A percentile compares a stretch with the other conserved stretches of the same genome.
Conservation (phyloP, 2,113 vertebrate species). For the Helogale parvula region DNA sequence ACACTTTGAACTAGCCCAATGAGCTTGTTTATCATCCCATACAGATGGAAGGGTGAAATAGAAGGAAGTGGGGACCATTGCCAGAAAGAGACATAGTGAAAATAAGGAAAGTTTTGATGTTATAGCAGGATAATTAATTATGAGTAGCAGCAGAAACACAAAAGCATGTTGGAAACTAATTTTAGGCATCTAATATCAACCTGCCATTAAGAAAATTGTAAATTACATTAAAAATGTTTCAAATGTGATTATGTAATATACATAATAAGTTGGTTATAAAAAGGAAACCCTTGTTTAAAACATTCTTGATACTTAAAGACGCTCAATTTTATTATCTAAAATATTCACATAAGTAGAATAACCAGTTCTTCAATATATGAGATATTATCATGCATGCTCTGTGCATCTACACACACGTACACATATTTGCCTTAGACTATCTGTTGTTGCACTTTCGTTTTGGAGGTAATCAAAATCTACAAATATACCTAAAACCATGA, state of each 20-base stretch:
- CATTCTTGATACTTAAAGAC: neutral
- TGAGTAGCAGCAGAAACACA: neutral
- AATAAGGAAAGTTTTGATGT: neutral
- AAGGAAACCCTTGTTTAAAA: neutral
- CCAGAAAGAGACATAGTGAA: neutral
- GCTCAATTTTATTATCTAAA: neutral
- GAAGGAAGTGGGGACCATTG: neutral
- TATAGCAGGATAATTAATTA: neutral
- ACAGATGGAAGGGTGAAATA: neutral
- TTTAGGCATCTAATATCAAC: neutral
- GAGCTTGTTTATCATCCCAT: neutral
- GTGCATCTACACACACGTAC: rapidly evolving
- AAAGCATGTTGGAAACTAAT: neutral
- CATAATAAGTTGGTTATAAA: neutral
- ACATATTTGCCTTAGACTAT: neutral
- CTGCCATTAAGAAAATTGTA: neutral
- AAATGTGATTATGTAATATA: neutral
- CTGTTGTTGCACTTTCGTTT: neutral
- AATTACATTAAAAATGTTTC: neutral
- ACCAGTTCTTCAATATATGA: neutral
- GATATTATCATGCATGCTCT: neutral
- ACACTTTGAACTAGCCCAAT: neutral
- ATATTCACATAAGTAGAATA: neutral
- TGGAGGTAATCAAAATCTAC: neutral
- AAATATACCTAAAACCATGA: neutral